phyloP scores from a whole-genome alignment of 2,888 invertebrate genomes.

The Lumbricus terrestris region DNA sequence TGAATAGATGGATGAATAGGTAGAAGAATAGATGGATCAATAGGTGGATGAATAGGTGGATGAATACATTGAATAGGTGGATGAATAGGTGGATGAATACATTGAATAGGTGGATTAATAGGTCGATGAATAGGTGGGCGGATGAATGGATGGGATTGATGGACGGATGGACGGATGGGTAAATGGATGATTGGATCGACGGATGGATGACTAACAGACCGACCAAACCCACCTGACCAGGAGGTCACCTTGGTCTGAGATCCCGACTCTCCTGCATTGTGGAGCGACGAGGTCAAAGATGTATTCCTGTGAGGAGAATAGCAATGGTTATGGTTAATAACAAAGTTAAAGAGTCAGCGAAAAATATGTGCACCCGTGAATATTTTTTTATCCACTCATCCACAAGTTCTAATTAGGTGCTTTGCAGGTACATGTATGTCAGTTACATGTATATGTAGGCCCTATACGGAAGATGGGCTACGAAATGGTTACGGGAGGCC shows the following conservation, averaged over 20 bases:
- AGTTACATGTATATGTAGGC: too few relatives aligned
- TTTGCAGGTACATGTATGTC: too few relatives aligned
- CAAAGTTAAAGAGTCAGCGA: not conserved
- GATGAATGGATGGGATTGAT: not conserved
- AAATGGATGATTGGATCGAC: not conserved
- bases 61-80: too few relatives aligned
- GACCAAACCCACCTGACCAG: constrained; percentile 36
- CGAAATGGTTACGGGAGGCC: too few relatives aligned
- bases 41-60: too few relatives aligned
- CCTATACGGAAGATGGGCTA: too few relatives aligned
- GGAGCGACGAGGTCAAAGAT: constrained; percentile 49
- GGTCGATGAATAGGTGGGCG: too few relatives aligned
- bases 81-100: too few relatives aligned
- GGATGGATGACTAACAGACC: not conserved
- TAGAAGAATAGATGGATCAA: not conserved
- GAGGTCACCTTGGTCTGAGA: constrained; percentile 37
- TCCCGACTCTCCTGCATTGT: constrained; percentile 34
- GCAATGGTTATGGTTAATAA: not conserved
- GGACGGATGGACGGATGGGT: not conserved
- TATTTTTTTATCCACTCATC: not conserved
- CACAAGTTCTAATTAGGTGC: not conserved
- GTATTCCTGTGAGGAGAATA: constrained; percentile 46
- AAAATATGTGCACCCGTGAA: not conserved
- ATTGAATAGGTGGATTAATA: too few relatives aligned
- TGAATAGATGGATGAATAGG: not conserved